Percentiles rank a stretch among this genome's conserved stretches.
These are phyloP conservation scores for Antennarius striatus DNA, from an alignment of 2,113 vertebrate species.

Conservation along the genomic window DNA sequence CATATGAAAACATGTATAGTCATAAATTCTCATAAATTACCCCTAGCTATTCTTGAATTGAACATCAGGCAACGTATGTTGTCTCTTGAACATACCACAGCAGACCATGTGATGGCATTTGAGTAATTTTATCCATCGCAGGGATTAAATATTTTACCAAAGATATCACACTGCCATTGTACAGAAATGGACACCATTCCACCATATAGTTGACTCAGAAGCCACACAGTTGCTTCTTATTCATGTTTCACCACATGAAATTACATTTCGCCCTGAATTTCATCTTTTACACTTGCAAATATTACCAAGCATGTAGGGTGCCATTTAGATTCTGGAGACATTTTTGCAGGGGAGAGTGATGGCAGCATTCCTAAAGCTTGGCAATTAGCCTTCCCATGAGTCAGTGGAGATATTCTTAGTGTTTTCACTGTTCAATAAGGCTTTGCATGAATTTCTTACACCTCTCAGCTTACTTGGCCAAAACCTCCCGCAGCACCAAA, in stretches of 20 bases:
- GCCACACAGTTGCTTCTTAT: constrained; percentile 1
- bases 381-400: constrained; percentile 53
- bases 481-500: constrained; percentile 61
- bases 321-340: constrained; percentile 35
- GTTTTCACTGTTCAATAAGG: constrained; percentile 68
- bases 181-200: neutral
- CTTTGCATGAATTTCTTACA: constrained; percentile 63
- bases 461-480: constrained; percentile 55
- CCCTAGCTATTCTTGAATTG: constrained; percentile 1
- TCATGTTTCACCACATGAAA: constrained; percentile 9
- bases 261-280: neutral
- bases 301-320: constrained; percentile 12
- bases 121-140: constrained; percentile 2
- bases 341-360: constrained; percentile 40
- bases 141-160: neutral
- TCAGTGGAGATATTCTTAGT: constrained; percentile 59
- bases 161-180: neutral
- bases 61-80: neutral
- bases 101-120: constrained; percentile 5
- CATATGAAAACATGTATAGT: neutral
- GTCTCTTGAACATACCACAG: neutral
- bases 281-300: constrained; percentile 27
- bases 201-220: neutral
- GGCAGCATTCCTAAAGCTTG: constrained; percentile 46
- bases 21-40: neutral